A percentile compares a stretch with the other conserved stretches of the same genome.
Evolutionary conservation across 2,113 vertebrate species (phyloP).

Genomic region (Recurvirostra avosetta): DNA sequence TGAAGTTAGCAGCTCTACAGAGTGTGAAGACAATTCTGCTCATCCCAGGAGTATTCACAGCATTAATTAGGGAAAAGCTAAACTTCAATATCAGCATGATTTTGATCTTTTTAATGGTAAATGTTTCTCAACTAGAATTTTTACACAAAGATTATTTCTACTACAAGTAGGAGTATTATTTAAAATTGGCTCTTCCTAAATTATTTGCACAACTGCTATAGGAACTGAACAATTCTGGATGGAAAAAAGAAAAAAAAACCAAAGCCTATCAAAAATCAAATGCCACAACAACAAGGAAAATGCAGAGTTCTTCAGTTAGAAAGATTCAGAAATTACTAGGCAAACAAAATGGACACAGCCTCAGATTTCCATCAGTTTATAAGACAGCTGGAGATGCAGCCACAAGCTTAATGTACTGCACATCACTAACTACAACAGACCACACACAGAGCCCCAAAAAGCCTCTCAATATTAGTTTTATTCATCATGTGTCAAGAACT

Average conservation of each 20-base stretch:
- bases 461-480: background rate
- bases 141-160: background rate
- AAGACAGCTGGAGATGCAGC: background rate
- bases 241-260: background rate
- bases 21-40: background rate
- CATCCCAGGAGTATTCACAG: background rate
- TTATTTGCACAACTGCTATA: background rate
- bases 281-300: background rate
- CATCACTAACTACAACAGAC: background rate
- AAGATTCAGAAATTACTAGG: background rate
- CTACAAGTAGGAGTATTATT: background rate
- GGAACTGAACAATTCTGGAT: background rate
- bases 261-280: background rate
- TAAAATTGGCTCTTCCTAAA: background rate
- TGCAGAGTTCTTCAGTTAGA: background rate
- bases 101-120: background rate
- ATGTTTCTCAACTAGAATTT: background rate
- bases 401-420: background rate
- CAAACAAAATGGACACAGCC: background rate
- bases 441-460: background rate
- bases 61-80: background rate
- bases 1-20: background rate
- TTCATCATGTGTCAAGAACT: background rate
- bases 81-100: background rate
- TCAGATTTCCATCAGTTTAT: background rate